A percentile compares a stretch with the other conserved stretches of the same genome.
These are phyloP conservation scores for Drosophila atroscutellata DNA, from an alignment of 2,888 invertebrate species.

Conservation along the genomic window DNA sequence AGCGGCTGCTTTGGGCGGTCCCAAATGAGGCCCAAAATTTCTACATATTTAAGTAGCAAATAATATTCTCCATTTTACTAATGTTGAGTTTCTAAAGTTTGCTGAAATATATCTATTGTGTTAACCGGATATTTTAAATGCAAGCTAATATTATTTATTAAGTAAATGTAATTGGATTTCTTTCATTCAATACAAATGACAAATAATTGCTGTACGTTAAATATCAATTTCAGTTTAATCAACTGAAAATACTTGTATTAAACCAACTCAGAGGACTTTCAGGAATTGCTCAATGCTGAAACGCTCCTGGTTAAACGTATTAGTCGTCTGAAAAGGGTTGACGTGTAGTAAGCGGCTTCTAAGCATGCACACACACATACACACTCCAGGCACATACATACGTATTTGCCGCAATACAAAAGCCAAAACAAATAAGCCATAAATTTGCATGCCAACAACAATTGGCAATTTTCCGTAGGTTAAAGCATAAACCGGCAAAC, in stretches of 20 bases:
- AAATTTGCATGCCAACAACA: slow-evolving; percentile 81
- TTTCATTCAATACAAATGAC: background rate
- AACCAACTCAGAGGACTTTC: background rate
- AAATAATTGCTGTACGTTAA: background rate
- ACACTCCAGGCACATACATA: slow-evolving; percentile 21
- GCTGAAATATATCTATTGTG: background rate
- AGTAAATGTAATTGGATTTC: background rate
- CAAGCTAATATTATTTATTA: background rate
- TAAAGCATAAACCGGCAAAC: slow-evolving; percentile 57
- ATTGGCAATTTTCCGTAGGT: slow-evolving; percentile 77
- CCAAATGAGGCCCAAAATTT: background rate
- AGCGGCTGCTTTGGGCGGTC: background rate
- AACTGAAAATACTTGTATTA: background rate
- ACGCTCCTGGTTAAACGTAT: slow-evolving; percentile 54
- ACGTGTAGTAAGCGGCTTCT: slow-evolving; percentile 56
- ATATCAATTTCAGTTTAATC: background rate
- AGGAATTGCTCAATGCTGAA: background rate
- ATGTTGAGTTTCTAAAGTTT: background rate
- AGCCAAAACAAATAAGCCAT: slow-evolving; percentile 73
- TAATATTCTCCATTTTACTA: background rate
- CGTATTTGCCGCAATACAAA: slow-evolving; percentile 47
- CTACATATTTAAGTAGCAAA: background rate
- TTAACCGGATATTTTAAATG: background rate
- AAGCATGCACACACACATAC: slow-evolving; percentile 16
- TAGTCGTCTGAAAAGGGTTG: slow-evolving; percentile 69